Base-by-base conservation (phyloP, 2,797 vertebrate species). In the Acanthiza pusilla region DNA sequence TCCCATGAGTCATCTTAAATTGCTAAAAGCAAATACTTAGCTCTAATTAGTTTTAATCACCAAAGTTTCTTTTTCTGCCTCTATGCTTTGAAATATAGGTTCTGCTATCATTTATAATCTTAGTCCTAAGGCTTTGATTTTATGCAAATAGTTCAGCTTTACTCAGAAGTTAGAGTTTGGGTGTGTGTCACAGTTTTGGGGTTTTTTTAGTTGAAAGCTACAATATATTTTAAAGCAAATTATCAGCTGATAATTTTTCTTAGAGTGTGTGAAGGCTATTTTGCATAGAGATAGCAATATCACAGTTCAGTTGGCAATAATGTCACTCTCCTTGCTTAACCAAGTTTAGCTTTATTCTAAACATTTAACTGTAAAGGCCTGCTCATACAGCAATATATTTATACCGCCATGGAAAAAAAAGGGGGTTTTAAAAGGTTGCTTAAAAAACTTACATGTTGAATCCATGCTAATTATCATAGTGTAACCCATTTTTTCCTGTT, bases 31-130 rank as follows among this genome's bases (percentile, higher is more conserved):
- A 93, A 89, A 92, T 97, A 82, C 85, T 94, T 94, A 93, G 71
- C 48, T 96, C 66, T 96, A 92, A 96, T 96, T 93, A 96, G 89
- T 93, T 96, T 91, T 91, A 90, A 92, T 96, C 82, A 89, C 70
- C 42, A 66, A 75, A 58, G 53, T 63, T 75, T 72, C 27, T 91
- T 88, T 94, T 83, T 95, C 89, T 85, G 58, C 51, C 62, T 85
- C 15, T 68, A 2, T 79, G 66, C 76, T 92, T 94, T 96, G 92
- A 96, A 93, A 92, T 92, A 63, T 5, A 81, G 36, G 27, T 88
- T 93, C 72, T 91, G 13, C 58, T 94, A 14, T 94, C 21, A 48
- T 68, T 88, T 92, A 68, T 81, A 84, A 80, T 91, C 94, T 89
- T 78, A 85, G 68, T 94, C 88, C 50, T 85, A 77, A 71, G 68